Evolutionary conservation across 2,113 vertebrate genomes (phyloP).

Genomic region (Thunnus maccoyii): DNA sequence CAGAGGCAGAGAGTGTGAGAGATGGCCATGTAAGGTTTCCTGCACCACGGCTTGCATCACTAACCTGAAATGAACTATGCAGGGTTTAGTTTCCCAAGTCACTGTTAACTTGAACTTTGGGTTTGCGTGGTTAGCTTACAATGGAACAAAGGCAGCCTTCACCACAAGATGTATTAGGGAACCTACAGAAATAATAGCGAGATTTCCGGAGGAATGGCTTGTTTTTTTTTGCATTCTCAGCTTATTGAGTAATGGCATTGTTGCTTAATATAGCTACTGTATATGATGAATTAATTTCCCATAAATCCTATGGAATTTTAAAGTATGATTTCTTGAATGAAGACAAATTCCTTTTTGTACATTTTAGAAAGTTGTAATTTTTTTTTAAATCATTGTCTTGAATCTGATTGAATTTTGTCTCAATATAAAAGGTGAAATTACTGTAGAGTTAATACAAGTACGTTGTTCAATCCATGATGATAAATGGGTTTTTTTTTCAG

Average conservation of each 20-base stretch:
- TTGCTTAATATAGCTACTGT: neutral
- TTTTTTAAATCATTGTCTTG: neutral
- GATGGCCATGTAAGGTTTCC: constrained; percentile 76
- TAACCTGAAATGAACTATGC: constrained; percentile 55
- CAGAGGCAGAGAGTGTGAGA: constrained; percentile 39
- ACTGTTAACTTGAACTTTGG: constrained; percentile 55
- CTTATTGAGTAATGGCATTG: neutral
- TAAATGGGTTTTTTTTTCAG: neutral
- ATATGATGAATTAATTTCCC: neutral
- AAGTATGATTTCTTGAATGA: too few relatives aligned
- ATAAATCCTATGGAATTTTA: neutral
- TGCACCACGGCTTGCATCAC: constrained; percentile 48
- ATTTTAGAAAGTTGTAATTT: too few relatives aligned
- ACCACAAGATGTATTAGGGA: neutral
- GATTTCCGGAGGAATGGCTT: neutral
- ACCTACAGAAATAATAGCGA: neutral
- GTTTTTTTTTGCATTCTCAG: neutral
- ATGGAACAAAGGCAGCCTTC: constrained; percentile 41
- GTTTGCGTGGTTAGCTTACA: constrained; percentile 11
- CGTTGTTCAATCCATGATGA: neutral
- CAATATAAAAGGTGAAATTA: neutral
- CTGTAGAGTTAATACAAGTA: neutral
- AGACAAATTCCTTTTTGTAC: too few relatives aligned
- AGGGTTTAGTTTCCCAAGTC: constrained; percentile 28
- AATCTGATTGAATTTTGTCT: neutral